These are phyloP conservation scores for Cololabis saira DNA, from an alignment of 2,113 vertebrate species.

Conservation along the genomic window DNA sequence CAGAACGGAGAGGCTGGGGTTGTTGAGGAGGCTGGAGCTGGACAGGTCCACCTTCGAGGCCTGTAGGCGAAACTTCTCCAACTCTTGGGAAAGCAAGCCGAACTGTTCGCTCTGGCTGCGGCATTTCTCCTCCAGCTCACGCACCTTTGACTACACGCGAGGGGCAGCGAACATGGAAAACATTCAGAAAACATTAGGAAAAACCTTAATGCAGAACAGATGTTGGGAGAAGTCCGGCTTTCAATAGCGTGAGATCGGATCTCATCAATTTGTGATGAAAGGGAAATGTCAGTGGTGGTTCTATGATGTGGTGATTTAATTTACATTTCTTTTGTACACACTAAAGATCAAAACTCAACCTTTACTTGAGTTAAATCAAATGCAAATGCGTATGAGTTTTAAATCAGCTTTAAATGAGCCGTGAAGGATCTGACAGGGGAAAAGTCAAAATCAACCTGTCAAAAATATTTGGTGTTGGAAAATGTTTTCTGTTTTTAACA, in stretches of 20 bases:
- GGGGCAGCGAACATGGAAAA: neutral
- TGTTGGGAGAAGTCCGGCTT: conserved; percentile 12
- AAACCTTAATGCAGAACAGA: neutral
- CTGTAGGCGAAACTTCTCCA: conserved; percentile 92
- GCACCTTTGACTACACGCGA: conserved; percentile 87
- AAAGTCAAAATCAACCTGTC: too few relatives aligned
- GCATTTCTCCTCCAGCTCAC: conserved; percentile 94
- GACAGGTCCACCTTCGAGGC: conserved; percentile 88
- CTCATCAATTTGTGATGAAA: neutral
- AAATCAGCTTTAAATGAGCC: conserved; percentile 1
- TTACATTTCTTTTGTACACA: conserved; percentile 3
- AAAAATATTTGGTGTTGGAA: too few relatives aligned
- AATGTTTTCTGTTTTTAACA: too few relatives aligned
- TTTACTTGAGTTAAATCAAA: neutral
- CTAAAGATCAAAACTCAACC: neutral
- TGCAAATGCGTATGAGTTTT: neutral
- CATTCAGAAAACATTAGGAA: neutral
- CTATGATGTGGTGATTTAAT: neutral
- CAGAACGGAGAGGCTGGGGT: conserved; percentile 73
- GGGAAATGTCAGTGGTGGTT: neutral
- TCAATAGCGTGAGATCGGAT: neutral
- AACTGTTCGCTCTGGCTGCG: conserved; percentile 95
- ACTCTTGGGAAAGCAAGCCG: conserved; percentile 90
- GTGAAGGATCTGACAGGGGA: too few relatives aligned
- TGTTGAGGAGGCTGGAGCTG: conserved; percentile 77